Conservation (phyloP, 64 coral and sea anemone species). For the Pachyseris speciosa region DNA sequence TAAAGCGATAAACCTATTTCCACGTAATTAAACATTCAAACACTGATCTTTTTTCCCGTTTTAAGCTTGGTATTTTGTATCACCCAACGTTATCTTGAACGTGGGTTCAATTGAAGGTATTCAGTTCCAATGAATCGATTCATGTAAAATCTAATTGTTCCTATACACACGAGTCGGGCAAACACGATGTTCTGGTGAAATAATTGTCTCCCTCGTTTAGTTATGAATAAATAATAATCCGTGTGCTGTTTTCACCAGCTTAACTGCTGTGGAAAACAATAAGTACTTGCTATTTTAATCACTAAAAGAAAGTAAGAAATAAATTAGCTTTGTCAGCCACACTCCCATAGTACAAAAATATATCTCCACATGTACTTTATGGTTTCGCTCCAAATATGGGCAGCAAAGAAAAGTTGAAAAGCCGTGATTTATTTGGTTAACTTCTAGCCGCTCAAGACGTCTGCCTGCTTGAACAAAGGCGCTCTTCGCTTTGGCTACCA, state of each 20-base stretch:
- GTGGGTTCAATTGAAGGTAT: neutral
- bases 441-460: neutral
- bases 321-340: neutral
- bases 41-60: neutral
- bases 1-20: constrained; percentile 3
- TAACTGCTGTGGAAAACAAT: neutral
- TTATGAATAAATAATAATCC: constrained; percentile 39
- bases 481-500: neutral
- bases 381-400: constrained; percentile 42
- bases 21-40: neutral
- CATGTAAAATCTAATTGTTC: constrained; percentile 32
- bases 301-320: neutral
- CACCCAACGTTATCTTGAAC: neutral
- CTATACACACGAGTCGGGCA: neutral
- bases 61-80: neutral
- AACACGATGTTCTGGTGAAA: neutral
- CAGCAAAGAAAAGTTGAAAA: neutral
- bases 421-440: neutral
- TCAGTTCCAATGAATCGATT: neutral
- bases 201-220: neutral
- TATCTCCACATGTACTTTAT: constrained; percentile 13
- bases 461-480: constrained; percentile 14
- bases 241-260: neutral
- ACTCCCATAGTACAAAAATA: neutral
- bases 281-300: constrained; percentile 27